Base-by-base conservation (phyloP, 2,888 invertebrate species). In the Entomobrya proxima region DNA sequence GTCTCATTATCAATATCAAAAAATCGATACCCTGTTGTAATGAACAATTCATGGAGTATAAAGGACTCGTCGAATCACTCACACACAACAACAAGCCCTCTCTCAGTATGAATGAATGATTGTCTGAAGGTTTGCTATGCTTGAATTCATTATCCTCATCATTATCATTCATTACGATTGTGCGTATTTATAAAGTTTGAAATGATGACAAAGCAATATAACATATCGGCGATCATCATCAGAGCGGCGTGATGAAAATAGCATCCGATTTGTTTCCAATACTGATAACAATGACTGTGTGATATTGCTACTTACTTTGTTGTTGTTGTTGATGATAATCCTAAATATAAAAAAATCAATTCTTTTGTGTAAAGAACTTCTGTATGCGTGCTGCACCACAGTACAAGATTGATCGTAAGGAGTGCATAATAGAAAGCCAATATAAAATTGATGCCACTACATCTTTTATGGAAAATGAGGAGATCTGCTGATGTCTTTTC, bases 241-340 rank as follows among this genome's bases (percentile, higher is more conserved):
- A n/a, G n/a, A 15, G 21, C 50, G 37, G 27, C 76, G 83, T 83
- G 83, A 83, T 76, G 76, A 83, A 83, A 83, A 83, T 76, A 76
- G 76, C 37, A 76, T 64, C 83, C 76, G 83, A 83, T 83, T 83
- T 76, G 75, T 76, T 83, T 83, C 83, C 83, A 76, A 83, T 83
- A 83, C 74, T 82, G 52, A 76, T 52, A 64, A 81, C 69, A 74
- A 81, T 72, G 72, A 83, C 35, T 18, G 64, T 44, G 15, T 37
- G 15, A 37, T 67, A 67, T 58, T 83, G 72, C 30, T 67, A 13
- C 15, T 47, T 67, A 13, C 15, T 35, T 37, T 67, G 74, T 81
- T 81, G 44, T 35, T 81, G 61, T 24, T 44, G 75, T 24, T 64
- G 79, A 50, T 78, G 58, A 75, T 83, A 76, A 67, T 83, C 67